Evolutionary conservation across 2,797 vertebrate genomes (phyloP).

Genomic region (Urosaurus nigricauda): DNA sequence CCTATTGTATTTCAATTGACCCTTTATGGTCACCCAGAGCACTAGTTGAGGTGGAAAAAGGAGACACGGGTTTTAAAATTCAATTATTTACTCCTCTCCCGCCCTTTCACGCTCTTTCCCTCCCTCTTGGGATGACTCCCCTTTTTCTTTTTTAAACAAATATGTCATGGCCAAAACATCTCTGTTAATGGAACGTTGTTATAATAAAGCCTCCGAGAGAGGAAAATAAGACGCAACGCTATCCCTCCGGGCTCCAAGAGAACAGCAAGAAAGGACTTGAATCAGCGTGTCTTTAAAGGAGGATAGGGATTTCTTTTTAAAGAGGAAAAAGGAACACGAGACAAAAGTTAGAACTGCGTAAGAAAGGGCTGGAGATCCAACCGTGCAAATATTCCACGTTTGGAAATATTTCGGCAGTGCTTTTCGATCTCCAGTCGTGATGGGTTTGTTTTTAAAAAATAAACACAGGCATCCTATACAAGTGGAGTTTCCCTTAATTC

Average conservation of each 20-base stretch:
- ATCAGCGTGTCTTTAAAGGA: not conserved
- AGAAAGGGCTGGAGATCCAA: not conserved
- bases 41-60: no score
- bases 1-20: no score
- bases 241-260: not conserved
- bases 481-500: no score
- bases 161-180: constrained; percentile 1
- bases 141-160: not conserved
- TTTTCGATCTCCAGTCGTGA: no score
- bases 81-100: not conserved
- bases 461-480: no score
- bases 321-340: no score
- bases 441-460: no score
- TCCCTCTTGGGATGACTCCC: not conserved
- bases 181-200: not conserved
- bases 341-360: no score
- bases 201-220: not conserved
- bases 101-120: not conserved
- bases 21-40: no score
- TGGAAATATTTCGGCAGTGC: no score
- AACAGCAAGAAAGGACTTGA: not conserved
- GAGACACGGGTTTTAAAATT: not conserved
- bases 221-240: not conserved
- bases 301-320: not conserved
- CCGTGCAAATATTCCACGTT: not conserved